A percentile compares a stretch with the other conserved stretches of the same genome.
Conservation (phyloP, 2,888 invertebrate genomes). For the Nemoura dubitans region DNA sequence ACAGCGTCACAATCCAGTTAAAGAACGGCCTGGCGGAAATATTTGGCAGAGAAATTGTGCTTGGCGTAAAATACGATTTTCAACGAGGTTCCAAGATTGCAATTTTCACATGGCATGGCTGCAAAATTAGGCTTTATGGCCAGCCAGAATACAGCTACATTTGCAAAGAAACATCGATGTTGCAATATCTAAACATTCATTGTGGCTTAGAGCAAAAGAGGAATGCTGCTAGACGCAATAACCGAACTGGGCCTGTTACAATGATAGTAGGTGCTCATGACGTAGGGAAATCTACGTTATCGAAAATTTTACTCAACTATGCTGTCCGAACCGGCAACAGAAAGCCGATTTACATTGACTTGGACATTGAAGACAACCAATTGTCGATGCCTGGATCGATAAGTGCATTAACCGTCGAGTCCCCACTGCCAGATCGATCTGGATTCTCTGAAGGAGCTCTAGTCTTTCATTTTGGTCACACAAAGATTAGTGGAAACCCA, state of each 20-base stretch:
- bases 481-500: background rate
- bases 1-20: background rate
- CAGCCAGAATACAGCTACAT: background rate
- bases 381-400: slow-evolving; percentile 10
- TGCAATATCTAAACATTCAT: slow-evolving; percentile 3
- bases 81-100: background rate
- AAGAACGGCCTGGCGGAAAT: background rate
- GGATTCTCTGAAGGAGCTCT: background rate
- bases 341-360: background rate
- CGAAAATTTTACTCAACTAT: slow-evolving; percentile 25
- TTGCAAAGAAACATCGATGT: background rate
- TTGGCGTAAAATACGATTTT: background rate
- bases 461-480: slow-evolving; percentile 19
- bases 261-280: slow-evolving; percentile 18
- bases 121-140: background rate
- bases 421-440: background rate
- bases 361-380: slow-evolving; percentile 12
- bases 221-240: background rate
- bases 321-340: background rate
- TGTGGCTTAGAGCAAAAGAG: background rate
- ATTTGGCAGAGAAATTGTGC: slow-evolving; percentile 27
- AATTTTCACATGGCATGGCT: slow-evolving; percentile 27
- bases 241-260: background rate
- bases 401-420: background rate
- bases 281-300: background rate